Conservation (phyloP, 2,797 vertebrate genomes). For the Phoeniculus purpureus region DNA sequence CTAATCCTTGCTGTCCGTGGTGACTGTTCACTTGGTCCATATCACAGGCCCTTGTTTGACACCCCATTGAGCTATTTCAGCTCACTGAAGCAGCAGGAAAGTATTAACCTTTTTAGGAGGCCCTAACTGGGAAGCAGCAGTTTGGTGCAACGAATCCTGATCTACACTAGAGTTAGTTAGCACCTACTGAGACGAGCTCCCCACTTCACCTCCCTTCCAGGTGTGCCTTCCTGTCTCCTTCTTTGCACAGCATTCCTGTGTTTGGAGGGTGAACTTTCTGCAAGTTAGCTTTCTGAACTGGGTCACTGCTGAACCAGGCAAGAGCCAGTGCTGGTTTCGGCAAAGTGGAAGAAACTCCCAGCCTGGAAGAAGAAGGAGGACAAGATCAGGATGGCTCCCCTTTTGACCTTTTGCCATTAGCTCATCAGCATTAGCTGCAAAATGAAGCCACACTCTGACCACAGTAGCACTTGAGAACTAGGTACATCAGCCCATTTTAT, state of each 20-base stretch:
- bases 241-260: constrained; percentile 45
- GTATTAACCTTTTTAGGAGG: neutral
- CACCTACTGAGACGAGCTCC: neutral
- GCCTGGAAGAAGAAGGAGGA: constrained; percentile 71
- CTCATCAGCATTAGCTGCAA: constrained; percentile 35
- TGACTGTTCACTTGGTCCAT: neutral
- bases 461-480: neutral
- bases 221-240: constrained; percentile 56
- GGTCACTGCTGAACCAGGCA: constrained; percentile 39
- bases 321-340: constrained; percentile 48
- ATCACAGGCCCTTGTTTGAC: neutral
- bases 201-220: constrained; percentile 48
- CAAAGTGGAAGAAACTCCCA: constrained; percentile 36
- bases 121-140: neutral
- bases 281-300: constrained; percentile 54
- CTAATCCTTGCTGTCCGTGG: neutral
- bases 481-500: neutral
- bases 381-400: constrained; percentile 44
- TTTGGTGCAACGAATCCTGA: neutral
- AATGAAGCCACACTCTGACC: neutral
- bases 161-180: neutral
- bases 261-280: constrained; percentile 39
- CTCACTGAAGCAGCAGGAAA: neutral
- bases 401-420: neutral
- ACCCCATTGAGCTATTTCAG: neutral